Evolutionary conservation across 2,888 invertebrate species (phyloP), one percentile per base, ranked within the genome.

Genomic region (Protodeltote pygarga): DNA sequence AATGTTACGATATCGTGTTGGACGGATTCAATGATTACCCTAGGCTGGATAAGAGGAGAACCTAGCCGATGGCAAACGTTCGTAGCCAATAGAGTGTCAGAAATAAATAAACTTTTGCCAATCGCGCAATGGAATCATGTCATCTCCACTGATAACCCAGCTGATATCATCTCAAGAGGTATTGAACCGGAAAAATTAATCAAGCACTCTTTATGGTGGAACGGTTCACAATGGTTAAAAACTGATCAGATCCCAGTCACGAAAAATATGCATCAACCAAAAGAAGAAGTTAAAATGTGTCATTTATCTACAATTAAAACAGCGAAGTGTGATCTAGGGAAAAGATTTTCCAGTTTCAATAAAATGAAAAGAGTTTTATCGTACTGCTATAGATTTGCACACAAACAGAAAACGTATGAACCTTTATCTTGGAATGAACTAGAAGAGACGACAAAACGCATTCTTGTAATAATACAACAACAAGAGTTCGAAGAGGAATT

Each of bases 11-110:
- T 20, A 2, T 13, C 4, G 6, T 33, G 23, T 8, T 41, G 41
- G 45, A 45, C 37, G 6, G 37, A 37, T 19, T 45, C 31, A 4
- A 31, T 45, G 45, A 45, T 45, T 1, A 45, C 37, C 1, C 16
- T 45, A 5, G 31, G 37, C 2, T 45, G 45, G 38, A 45, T 45
- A 1, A 45, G 25, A 20, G 45, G 37, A 4, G 37, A 38, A 25
- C 20, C 45, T 10, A 25, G 25, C 2, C 31, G 45, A 24, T 44
- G 44, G 44, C 20, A 44, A 14, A 35, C 37, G 5, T 44, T 44
- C 9, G 44, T 44, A 13, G 37, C 35, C 1, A 44, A 44, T 21
- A 29, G 44, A 14, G 44, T 44, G 2, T 29, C 35, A 2, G 23
- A 23, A 9, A 23, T 23, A n/a, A n/a, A 23, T 9, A n/a, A 2